Evolutionary conservation across 2,888 invertebrate genomes (phyloP), one percentile per base, ranked within the genome.

Genomic region (Caenorhabditis virilis): DNA sequence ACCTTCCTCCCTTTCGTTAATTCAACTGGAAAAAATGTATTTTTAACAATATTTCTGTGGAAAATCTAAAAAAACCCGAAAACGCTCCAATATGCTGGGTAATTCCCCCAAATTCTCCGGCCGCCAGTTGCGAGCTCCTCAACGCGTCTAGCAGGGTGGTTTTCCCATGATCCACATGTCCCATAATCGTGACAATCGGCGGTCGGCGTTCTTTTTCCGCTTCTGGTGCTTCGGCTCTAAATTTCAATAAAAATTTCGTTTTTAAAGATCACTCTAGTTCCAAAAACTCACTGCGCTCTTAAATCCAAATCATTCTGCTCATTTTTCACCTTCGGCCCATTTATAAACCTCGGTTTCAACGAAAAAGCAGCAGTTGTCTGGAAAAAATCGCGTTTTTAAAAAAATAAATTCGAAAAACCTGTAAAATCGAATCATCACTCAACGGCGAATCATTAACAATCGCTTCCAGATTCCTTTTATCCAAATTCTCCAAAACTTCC

Each of bases 1-100:
- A 97, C 86, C 16, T 53, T 52, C 15, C 58, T 36, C 16, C 58
- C 60, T 38, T 48, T 62, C 20, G 55, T 55, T 15, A 70, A 50
- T 16, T 60, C 55, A 15, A 73, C 73, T 43, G 46, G 33, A 59
- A 59, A 25, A n/a, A 25, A 38, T 15, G 22, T 20, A 23, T n/a
- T n/a, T 48, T 15, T 89, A 51, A 85, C 86, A 42, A n/a, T n/a
- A n/a, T n/a, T n/a, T n/a, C n/a, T n/a, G n/a, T n/a, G n/a, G n/a
- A n/a, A n/a, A n/a, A n/a, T n/a, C 13, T 30, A 15, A n/a, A 36
- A 9, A n/a, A 5, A 83, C 83, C 87, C 50, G 91, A 90, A 86
- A 98, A 98, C 35, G 98, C 98, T 43, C 98, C 97, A 78, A 98
- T 95, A 83, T 97, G 97, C 84, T 98, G 98, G 0, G 98, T 98